Conservation (phyloP, 2,888 invertebrate genomes). For the Escarpia spicata region DNA sequence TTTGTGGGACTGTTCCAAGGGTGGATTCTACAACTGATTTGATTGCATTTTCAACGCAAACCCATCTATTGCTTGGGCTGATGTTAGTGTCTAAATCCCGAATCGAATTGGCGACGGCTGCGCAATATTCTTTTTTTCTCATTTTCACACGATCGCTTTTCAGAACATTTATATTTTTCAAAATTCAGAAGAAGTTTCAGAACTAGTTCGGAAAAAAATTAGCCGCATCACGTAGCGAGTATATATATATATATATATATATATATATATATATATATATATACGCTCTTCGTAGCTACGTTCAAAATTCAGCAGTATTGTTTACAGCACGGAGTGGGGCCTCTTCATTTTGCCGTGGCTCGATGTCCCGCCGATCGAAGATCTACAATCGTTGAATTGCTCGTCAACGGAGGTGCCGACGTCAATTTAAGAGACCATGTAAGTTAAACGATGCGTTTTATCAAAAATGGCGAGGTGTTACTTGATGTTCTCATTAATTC, state of each 20-base stretch:
- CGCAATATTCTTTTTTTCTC: no score
- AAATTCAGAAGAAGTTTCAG: background rate
- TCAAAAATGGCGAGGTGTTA: background rate
- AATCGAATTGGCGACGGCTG: no score
- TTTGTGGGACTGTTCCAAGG: no score
- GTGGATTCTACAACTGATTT: no score
- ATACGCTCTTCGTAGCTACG: background rate
- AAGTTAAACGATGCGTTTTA: background rate
- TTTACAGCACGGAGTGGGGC: background rate
- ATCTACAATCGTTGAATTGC: background rate
- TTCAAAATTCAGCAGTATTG: background rate
- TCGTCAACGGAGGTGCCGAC: background rate
- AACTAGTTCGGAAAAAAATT: background rate
- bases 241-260: no score
- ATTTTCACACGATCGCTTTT: no score
- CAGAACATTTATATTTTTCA: no score
- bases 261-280: background rate
- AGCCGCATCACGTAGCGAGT: background rate
- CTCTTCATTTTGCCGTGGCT: background rate
- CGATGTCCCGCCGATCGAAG: background rate
- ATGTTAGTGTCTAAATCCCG: no score
- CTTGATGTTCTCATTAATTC: background rate
- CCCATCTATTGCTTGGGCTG: no score
- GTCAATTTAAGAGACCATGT: conserved; percentile 16
- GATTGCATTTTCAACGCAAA: no score